phyloP scores from a whole-genome alignment of 2,113 vertebrate species.

The Axis porcinus region DNA sequence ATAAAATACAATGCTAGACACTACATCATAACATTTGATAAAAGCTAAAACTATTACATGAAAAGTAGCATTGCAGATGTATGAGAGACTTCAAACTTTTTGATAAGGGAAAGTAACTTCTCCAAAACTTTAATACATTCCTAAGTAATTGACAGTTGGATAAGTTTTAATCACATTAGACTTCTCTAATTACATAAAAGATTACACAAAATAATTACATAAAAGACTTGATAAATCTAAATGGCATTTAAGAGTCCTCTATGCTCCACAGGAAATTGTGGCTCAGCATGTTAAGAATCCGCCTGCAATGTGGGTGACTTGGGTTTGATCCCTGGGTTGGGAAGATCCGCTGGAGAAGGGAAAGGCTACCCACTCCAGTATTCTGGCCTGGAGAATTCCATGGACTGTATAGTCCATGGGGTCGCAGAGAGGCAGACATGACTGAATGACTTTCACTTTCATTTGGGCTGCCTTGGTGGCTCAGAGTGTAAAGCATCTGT shows the following conservation, averaged over 20 bases:
- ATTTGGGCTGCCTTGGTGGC: no score
- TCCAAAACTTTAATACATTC: background rate
- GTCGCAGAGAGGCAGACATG: no score
- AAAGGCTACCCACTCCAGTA: no score
- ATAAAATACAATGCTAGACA: background rate
- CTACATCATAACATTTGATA: slow-evolving; percentile 9
- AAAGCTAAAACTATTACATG: background rate
- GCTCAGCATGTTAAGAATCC: no score
- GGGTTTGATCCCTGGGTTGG: no score
- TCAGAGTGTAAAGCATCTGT: no score
- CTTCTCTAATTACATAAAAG: background rate
- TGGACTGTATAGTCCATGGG: no score
- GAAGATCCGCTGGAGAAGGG: no score
- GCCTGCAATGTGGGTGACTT: no score
- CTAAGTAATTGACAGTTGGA: background rate
- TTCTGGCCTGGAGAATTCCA: no score
- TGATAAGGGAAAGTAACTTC: background rate
- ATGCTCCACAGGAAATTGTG: no score
- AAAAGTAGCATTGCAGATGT: background rate
- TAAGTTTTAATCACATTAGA: background rate
- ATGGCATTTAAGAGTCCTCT: background rate
- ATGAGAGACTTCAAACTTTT: slow-evolving; percentile 4
- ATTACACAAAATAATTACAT: background rate
- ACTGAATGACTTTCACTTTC: no score
- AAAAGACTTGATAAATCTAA: background rate